phyloP scores from a whole-genome alignment of 2,888 invertebrate species.

The Acleris sparsana region DNA sequence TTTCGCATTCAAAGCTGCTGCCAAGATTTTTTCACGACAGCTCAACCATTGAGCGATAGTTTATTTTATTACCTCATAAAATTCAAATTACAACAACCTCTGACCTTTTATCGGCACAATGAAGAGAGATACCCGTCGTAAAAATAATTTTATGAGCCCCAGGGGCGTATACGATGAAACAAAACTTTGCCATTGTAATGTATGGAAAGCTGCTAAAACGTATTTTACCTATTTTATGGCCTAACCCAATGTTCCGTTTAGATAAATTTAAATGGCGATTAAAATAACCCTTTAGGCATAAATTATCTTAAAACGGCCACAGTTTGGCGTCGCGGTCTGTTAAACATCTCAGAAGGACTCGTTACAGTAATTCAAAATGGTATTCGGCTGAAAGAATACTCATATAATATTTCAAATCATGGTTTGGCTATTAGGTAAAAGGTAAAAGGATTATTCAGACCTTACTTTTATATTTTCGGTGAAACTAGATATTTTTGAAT shows the following conservation, averaged over 20 bases:
- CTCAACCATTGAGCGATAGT: slow-evolving; percentile 41
- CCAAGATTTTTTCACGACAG: slow-evolving; percentile 31
- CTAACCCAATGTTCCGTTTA: slow-evolving; percentile 39
- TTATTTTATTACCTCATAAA: slow-evolving; percentile 52
- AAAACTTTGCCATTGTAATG: slow-evolving; percentile 40
- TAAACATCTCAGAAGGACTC: slow-evolving; percentile 32
- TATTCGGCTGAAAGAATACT: slow-evolving; percentile 31
- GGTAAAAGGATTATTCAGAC: no score
- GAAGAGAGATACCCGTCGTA: slow-evolving; percentile 49
- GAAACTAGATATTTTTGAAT: no score
- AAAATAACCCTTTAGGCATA: slow-evolving; percentile 32
- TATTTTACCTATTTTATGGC: slow-evolving; percentile 38
- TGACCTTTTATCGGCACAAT: slow-evolving; percentile 51
- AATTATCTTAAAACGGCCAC: slow-evolving; percentile 35
- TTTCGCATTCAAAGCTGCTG: slow-evolving; percentile 27
- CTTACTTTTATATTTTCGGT: no score
- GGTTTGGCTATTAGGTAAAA: not conserved
- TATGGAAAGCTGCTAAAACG: slow-evolving; percentile 26
- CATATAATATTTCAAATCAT: slow-evolving; percentile 21
- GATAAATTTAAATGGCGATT: slow-evolving; percentile 34
- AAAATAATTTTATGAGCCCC: slow-evolving; percentile 47
- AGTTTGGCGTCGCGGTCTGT: slow-evolving; percentile 31
- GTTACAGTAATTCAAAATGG: slow-evolving; percentile 33
- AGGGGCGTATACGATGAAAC: slow-evolving; percentile 42
- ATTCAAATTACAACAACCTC: slow-evolving; percentile 51